Percentiles rank a stretch among this genome's conserved stretches.
These are phyloP conservation scores for Tenualosa thibaudeaui DNA, from an alignment of 2,797 vertebrate genomes.

Conservation along the genomic window DNA sequence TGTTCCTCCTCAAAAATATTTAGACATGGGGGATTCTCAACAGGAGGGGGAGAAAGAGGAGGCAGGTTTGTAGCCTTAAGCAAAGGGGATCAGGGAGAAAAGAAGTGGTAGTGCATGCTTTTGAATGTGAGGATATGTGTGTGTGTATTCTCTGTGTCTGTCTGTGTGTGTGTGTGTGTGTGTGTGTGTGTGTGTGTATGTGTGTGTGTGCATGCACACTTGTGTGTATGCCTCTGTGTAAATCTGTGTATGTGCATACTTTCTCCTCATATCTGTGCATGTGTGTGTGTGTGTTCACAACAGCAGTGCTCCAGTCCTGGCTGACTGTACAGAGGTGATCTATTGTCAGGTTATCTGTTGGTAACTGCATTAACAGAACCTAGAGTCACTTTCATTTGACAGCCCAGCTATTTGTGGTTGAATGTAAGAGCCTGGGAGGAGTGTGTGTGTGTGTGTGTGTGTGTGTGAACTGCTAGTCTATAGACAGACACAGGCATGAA, in stretches of 20 bases:
- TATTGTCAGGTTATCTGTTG: not conserved
- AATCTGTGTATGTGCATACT: not conserved
- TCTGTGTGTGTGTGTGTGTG: not conserved
- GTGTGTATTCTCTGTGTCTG: not conserved
- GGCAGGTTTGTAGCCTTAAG: conserved; percentile 53
- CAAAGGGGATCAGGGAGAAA: conserved; percentile 34
- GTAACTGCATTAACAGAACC: not conserved
- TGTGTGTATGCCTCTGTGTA: not conserved
- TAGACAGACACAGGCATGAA: not conserved
- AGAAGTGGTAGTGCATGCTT: conserved; percentile 3
- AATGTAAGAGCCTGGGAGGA: not conserved
- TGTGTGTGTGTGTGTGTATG: conserved; percentile 4
- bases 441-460: too few species aligned
- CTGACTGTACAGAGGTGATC: not conserved
- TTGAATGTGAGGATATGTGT: not conserved
- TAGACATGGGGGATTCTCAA: conserved; percentile 67
- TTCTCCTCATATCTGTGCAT: too few species aligned
- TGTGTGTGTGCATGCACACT: not conserved
- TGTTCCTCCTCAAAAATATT: conserved; percentile 65
- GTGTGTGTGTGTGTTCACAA: not conserved
- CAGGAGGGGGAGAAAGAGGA: conserved; percentile 47
- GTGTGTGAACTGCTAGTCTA: too few species aligned
- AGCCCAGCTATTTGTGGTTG: not conserved
- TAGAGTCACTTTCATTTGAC: not conserved
- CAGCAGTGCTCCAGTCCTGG: not conserved